Conservation (phyloP, 2,797 vertebrate genomes). For the Rhinella marina region DNA sequence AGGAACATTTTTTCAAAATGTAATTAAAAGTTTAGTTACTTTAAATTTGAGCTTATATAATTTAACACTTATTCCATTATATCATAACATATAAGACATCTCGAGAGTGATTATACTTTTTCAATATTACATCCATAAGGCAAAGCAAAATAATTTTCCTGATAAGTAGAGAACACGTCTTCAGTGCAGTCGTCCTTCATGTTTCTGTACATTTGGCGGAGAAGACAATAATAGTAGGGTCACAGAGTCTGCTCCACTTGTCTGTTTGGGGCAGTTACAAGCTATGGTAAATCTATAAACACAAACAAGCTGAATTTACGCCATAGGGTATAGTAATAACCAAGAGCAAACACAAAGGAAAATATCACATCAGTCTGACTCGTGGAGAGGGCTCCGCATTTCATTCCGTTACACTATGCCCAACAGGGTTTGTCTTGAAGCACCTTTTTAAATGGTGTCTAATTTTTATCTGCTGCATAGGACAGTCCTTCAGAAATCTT, state of each 20-base stretch:
- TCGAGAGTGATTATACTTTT: too few relatives aligned
- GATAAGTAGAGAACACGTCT: neutral
- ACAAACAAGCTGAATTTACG: constrained; percentile 29
- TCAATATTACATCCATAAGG: neutral
- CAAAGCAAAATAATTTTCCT: neutral
- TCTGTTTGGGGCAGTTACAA: constrained; percentile 31
- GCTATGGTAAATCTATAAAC: constrained; percentile 43
- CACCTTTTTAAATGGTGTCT: constrained; percentile 64
- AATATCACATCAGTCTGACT: constrained; percentile 60
- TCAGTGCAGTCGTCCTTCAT: constrained; percentile 19
- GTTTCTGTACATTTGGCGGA: constrained; percentile 7
- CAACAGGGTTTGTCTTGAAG: constrained; percentile 66
- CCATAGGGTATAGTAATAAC: constrained; percentile 63
- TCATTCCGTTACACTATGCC: constrained; percentile 65
- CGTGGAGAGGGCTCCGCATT: constrained; percentile 64
- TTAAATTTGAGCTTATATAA: too few relatives aligned
- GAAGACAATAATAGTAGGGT: constrained; percentile 33
- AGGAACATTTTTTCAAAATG: too few relatives aligned
- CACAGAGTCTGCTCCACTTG: neutral
- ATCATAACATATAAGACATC: too few relatives aligned
- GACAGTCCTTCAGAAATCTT: constrained; percentile 66
- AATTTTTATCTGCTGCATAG: constrained; percentile 64
- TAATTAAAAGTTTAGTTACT: too few relatives aligned
- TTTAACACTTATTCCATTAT: too few relatives aligned
- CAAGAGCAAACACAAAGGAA: constrained; percentile 62